Conservation (phyloP, 2,113 vertebrate genomes). For the Alces alces region DNA sequence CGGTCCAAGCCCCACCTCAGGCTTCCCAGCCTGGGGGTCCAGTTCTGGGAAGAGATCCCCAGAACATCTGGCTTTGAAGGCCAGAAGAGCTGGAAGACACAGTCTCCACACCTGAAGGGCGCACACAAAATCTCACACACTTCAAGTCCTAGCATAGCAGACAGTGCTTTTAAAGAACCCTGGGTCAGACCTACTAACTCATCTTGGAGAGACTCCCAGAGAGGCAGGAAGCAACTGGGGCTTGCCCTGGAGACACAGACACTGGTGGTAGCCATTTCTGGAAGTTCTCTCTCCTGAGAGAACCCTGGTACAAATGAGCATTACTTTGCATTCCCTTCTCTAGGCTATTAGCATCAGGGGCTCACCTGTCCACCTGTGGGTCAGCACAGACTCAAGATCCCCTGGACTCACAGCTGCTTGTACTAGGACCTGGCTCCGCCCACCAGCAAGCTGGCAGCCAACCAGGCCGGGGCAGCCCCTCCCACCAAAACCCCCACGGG, state of each 20-base stretch:
- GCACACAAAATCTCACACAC: neutral
- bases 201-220: neutral
- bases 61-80: neutral
- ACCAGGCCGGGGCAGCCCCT: neutral
- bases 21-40: neutral
- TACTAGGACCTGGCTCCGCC: neutral
- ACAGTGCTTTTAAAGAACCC: neutral
- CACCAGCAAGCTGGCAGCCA: neutral
- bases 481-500: neutral
- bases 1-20: neutral
- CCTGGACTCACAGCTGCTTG: neutral
- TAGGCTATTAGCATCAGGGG: neutral
- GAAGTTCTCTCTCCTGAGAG: neutral
- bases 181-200: neutral
- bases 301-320: neutral
- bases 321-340: neutral
- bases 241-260: neutral
- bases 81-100: neutral
- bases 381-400: neutral
- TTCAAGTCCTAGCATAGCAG: neutral
- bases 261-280: neutral
- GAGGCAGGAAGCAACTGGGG: neutral
- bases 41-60: neutral
- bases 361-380: neutral
- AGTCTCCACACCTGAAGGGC: neutral